Evolutionary conservation across 1,140 invertebrate species (phyloP).

Genomic region (Lepidurus couesii): DNA sequence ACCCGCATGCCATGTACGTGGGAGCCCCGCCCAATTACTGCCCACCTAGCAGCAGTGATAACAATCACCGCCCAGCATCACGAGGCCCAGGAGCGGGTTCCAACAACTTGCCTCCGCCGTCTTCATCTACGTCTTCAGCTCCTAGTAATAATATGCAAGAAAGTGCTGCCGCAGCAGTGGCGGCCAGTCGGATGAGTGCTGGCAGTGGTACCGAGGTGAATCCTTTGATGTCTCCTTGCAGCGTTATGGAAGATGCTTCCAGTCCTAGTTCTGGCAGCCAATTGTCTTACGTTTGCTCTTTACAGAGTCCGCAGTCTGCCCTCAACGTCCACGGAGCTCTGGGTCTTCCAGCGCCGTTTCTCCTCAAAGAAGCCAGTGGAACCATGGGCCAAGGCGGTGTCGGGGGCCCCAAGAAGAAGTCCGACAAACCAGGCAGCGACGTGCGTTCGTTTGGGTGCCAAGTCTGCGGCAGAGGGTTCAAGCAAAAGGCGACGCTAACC

Average conservation of each 20-base stretch:
- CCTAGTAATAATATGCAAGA: constrained; percentile 9
- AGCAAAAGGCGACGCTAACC: constrained; percentile 28
- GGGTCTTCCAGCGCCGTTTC: constrained; percentile 31
- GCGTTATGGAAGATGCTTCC: constrained; percentile 34
- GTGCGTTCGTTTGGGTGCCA: constrained; percentile 35
- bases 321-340: constrained; percentile 26
- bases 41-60: constrained; percentile 24
- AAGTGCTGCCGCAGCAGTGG: constrained; percentile 20
- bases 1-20: constrained; percentile 29
- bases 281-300: constrained; percentile 32
- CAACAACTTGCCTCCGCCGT: constrained; percentile 17
- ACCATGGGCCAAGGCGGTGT: constrained; percentile 8
- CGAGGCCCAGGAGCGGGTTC: constrained; percentile 14
- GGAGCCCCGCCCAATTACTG: constrained; percentile 24
- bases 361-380: constrained; percentile 23
- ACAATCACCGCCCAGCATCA: constrained; percentile 21
- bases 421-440: constrained; percentile 33
- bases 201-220: constrained; percentile 26
- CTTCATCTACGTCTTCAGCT: constrained; percentile 1
- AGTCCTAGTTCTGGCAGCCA: constrained; percentile 32
- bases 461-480: constrained; percentile 34
- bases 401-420: constrained; percentile 31
- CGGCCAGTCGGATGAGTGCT: constrained; percentile 25
- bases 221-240: constrained; percentile 32
- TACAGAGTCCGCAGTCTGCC: constrained; percentile 31